Conservation (phyloP, 2,113 vertebrate genomes). For the Callorhinus ursinus region DNA sequence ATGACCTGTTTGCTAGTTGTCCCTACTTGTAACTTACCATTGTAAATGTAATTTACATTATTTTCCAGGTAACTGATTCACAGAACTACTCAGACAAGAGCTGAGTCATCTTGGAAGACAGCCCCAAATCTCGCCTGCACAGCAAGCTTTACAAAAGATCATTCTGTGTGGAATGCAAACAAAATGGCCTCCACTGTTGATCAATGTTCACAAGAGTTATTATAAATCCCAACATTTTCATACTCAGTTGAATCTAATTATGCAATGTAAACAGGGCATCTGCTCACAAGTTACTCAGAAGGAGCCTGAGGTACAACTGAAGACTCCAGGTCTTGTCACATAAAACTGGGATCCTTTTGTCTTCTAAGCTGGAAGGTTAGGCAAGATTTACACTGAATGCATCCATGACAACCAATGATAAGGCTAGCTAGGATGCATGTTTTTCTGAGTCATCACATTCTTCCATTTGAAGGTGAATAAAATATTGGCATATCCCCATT, state of each 20-base stretch:
- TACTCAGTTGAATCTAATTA: slow-evolving; percentile 6
- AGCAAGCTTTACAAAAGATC: slow-evolving; percentile 52
- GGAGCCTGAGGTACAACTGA: background rate
- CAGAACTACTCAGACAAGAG: slow-evolving; percentile 65
- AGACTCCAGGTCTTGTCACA: background rate
- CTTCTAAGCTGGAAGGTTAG: background rate
- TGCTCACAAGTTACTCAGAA: background rate
- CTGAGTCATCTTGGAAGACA: slow-evolving; percentile 75
- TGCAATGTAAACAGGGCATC: background rate
- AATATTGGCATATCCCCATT: background rate
- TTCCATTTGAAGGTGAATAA: slow-evolving; percentile 45
- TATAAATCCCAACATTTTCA: slow-evolving; percentile 48
- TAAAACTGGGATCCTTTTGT: background rate
- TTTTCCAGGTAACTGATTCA: slow-evolving; percentile 70
- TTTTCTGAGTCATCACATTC: slow-evolving; percentile 23
- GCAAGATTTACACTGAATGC: background rate
- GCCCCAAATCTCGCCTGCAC: slow-evolving; percentile 53
- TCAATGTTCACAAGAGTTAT: slow-evolving; percentile 46
- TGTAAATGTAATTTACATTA: slow-evolving; percentile 64
- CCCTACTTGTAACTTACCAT: slow-evolving; percentile 53
- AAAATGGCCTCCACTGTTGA: slow-evolving; percentile 48
- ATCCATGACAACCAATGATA: background rate
- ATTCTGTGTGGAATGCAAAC: slow-evolving; percentile 49
- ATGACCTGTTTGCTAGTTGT: background rate
- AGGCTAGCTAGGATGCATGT: background rate